Evolutionary conservation across 1,140 invertebrate genomes (phyloP).

Genomic region (Anoplolepis gracilipes): DNA sequence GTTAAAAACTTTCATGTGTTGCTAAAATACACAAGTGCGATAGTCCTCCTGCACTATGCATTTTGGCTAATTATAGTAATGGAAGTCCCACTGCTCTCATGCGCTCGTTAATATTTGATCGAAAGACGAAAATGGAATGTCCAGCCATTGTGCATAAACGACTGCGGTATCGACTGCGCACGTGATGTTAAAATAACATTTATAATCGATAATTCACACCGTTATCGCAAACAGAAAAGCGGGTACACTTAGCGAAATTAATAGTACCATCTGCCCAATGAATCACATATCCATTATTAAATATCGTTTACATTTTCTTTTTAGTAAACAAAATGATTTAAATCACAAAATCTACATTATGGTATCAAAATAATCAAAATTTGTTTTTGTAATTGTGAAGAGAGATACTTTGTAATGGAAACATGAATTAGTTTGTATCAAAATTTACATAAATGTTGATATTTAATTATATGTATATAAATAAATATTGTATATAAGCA

Average conservation of each 20-base stretch:
- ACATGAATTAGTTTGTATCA: not conserved
- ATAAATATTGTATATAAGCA: not conserved
- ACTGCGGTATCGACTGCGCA: not conserved
- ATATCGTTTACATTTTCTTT: not conserved
- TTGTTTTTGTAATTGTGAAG: not conserved
- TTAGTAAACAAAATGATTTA: not conserved
- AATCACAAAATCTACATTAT: not conserved
- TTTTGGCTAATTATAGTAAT: constrained; percentile 57
- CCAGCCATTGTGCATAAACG: not conserved
- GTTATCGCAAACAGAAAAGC: not conserved
- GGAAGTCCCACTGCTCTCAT: not conserved
- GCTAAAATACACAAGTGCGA: constrained; percentile 44
- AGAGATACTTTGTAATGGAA: not conserved
- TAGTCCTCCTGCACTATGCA: not conserved
- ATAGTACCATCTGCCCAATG: constrained; percentile 9
- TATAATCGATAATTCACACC: constrained; percentile 34
- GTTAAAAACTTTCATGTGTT: constrained; percentile 32
- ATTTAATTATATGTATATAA: not conserved
- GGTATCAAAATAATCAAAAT: constrained; percentile 9
- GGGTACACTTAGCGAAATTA: constrained; percentile 26
- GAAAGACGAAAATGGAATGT: constrained; percentile 53
- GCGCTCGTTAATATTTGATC: constrained; percentile 33
- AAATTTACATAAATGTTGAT: not conserved
- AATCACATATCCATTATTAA: not conserved
- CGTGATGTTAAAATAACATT: constrained; percentile 34